Evolutionary conservation across 2,888 invertebrate genomes (phyloP), one percentile per base, ranked within the genome.

Genomic region (Atrina japonica): DNA sequence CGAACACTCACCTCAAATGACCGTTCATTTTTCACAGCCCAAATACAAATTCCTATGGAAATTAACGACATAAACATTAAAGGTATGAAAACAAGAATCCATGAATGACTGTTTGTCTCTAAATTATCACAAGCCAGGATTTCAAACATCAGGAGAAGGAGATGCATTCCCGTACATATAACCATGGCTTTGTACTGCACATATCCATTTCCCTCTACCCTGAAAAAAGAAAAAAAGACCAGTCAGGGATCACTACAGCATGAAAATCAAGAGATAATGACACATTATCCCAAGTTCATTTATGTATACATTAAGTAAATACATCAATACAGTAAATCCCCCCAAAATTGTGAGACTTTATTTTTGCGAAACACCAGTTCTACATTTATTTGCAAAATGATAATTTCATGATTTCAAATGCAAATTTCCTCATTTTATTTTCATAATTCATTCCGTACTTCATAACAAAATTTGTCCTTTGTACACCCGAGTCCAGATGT

Each of bases 111-210:
- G 11, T 93, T 93, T 0, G 96, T 96, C 83, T 97, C 96, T 81
- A 99, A 92, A 91, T 98, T 97, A 92, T 98, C 97, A 91, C 98
- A 99, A 45, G 96, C 97, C 75, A 99, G 92, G 77, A 98, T 92
- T 91, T 99, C 98, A 92, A 99, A 99, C 96, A 98, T 97, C 29
- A 98, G 92, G 77, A 99, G 92, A 82, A 99, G 96, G 74, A 98
- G 92, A 90, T 99, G 99, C 86, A 99, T 93, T 53, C 97, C 96
- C 82, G 98, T 93, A 75, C 97, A 97, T 89, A 99, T 97, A 73
- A 99, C 92, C 98, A 99, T 99, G 18, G 98, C 97, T 91, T 98
- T 98, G 91, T 97, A 99, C 91, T 99, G 99, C 45, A 97, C 95
- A 90, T 98, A 97, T 6, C 97, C 96, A 92, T 97, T 97, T 80